Percentiles rank a stretch among this genome's conserved stretches.
Evolutionary conservation across 2,888 invertebrate species (phyloP).

Genomic region (Aquatica leii): DNA sequence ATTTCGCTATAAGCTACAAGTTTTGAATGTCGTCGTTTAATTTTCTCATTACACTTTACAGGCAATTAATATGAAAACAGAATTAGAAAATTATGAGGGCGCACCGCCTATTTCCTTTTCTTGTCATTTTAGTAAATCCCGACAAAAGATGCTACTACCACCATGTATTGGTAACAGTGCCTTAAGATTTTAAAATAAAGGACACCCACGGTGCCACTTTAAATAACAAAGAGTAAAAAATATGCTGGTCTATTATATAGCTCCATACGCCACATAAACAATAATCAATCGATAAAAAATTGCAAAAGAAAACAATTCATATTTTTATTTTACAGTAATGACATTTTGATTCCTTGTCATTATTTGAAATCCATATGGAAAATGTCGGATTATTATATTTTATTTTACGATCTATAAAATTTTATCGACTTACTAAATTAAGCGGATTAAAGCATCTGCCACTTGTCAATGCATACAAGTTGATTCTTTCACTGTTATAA

Average conservation of each 20-base stretch:
- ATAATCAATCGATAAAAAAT: constrained; percentile 24
- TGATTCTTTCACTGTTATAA: neutral
- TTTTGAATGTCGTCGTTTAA: neutral
- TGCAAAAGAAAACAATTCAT: neutral
- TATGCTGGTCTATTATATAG: constrained; percentile 51
- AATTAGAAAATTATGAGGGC: constrained; percentile 14
- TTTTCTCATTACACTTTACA: constrained; percentile 1
- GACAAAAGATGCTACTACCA: constrained; percentile 15
- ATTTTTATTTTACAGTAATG: constrained; percentile 5
- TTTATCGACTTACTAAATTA: constrained; percentile 16
- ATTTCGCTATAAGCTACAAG: neutral
- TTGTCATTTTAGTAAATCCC: constrained; percentile 7
- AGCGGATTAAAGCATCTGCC: constrained; percentile 18
- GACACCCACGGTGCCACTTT: constrained; percentile 39
- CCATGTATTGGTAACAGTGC: constrained; percentile 16
- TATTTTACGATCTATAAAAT: constrained; percentile 18
- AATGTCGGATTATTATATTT: constrained; percentile 14
- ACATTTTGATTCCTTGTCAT: constrained; percentile 16
- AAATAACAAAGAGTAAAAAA: constrained; percentile 47
- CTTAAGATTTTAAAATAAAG: constrained; percentile 22
- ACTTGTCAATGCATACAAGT: constrained; percentile 6
- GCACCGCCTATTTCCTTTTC: constrained; percentile 20
- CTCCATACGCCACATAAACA: constrained; percentile 45
- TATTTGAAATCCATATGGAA: constrained; percentile 7
- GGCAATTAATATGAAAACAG: constrained; percentile 11